phyloP scores from a whole-genome alignment of 1,140 invertebrate species.

The Mycetomoellerius zeteki region DNA sequence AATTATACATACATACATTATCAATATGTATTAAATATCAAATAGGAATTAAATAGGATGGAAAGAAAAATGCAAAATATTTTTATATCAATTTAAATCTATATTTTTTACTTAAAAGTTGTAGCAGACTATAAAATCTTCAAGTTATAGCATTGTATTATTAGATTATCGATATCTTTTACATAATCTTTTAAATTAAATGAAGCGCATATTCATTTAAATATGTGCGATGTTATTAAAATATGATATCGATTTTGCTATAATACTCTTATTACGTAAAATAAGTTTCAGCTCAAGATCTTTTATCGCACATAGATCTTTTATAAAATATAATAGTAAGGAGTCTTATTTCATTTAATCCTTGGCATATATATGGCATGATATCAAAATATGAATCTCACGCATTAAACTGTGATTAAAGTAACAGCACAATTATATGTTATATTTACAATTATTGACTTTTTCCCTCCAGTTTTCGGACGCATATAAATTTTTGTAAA shows the following conservation, averaged over 20 bases:
- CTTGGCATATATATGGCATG: slow-evolving; percentile 65
- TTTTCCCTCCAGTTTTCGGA: slow-evolving; percentile 59
- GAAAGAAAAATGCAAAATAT: not conserved
- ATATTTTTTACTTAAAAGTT: slow-evolving; percentile 38
- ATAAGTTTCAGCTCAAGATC: slow-evolving; percentile 33
- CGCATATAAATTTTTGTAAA: slow-evolving; percentile 26
- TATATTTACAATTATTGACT: slow-evolving; percentile 67
- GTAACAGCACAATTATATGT: slow-evolving; percentile 31
- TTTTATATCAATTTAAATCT: slow-evolving; percentile 30
- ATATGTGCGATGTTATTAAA: slow-evolving; percentile 27
- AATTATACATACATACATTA: not conserved
- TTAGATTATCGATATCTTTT: slow-evolving; percentile 35
- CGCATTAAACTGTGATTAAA: slow-evolving; percentile 1
- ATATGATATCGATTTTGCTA: slow-evolving; percentile 9
- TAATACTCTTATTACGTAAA: slow-evolving; percentile 22
- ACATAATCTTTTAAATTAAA: slow-evolving; percentile 41
- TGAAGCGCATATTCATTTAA: slow-evolving; percentile 26
- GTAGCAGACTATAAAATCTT: slow-evolving; percentile 18
- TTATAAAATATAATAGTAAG: slow-evolving; percentile 48
- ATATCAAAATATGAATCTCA: slow-evolving; percentile 63
- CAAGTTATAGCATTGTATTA: slow-evolving; percentile 31
- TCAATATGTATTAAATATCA: not conserved
- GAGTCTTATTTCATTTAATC: slow-evolving; percentile 61
- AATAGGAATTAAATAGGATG: not conserved
- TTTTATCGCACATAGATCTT: not conserved